Evolutionary conservation across 2,888 invertebrate species (phyloP).

Genomic region (Lochmaea crataegi): DNA sequence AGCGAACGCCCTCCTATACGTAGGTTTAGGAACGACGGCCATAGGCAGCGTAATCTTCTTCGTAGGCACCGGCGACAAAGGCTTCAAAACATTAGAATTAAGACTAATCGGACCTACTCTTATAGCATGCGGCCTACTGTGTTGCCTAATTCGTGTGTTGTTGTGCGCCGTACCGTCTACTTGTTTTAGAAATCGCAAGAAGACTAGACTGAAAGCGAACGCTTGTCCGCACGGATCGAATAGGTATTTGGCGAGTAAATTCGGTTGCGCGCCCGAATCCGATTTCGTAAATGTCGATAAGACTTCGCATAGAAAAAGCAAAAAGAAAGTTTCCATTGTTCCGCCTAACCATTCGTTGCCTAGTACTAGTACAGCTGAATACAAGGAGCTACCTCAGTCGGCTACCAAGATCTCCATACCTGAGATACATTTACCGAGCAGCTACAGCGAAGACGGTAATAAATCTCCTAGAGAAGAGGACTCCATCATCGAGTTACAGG

Average conservation of each 20-base stretch:
- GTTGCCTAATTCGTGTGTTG: conserved; percentile 84
- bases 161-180: conserved; percentile 86
- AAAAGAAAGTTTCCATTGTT: conserved; percentile 64
- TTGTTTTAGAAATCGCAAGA: conserved; percentile 74
- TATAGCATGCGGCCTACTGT: conserved; percentile 79
- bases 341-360: conserved; percentile 62
- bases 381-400: conserved; percentile 57
- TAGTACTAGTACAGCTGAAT: conserved; percentile 62
- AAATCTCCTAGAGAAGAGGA: conserved; percentile 60
- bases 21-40: conserved; percentile 85
- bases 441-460: conserved; percentile 49
- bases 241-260: conserved; percentile 67
- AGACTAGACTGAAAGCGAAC: conserved; percentile 69
- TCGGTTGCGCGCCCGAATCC: conserved; percentile 52
- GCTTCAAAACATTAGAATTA: conserved; percentile 87
- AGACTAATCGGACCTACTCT: conserved; percentile 85
- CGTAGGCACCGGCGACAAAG: conserved; percentile 90
- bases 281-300: conserved; percentile 59
- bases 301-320: conserved; percentile 53
- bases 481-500: conserved; percentile 65
- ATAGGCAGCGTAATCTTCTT: conserved; percentile 89
- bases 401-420: conserved; percentile 50
- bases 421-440: conserved; percentile 56
- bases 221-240: conserved; percentile 63
- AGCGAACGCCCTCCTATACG: conserved; percentile 85